Conservation (phyloP, 2,797 vertebrate species). For the Schizothorax lantsangensis region DNA sequence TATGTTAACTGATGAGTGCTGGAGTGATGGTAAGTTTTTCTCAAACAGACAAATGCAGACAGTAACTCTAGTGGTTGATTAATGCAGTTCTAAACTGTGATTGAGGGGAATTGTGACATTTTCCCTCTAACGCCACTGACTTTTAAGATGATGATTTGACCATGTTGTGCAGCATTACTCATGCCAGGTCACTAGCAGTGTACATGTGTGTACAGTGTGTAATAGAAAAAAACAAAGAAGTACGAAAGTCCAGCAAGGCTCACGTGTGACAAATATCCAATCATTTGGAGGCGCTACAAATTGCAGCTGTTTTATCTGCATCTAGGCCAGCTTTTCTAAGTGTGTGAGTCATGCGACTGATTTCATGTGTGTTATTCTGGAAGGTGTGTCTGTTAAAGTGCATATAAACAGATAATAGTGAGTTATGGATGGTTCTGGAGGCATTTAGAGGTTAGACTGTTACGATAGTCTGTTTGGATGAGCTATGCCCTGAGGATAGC, state of each 20-base stretch:
- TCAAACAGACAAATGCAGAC: background rate
- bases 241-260: constrained; percentile 54
- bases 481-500: constrained; percentile 10
- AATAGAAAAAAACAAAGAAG: constrained; percentile 64
- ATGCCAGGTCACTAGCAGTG: constrained; percentile 65
- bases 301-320: constrained; percentile 34
- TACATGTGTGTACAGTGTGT: constrained; percentile 48
- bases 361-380: constrained; percentile 43
- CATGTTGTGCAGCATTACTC: constrained; percentile 46
- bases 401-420: constrained; percentile 23
- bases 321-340: constrained; percentile 30
- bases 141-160: constrained; percentile 23
- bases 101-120: constrained; percentile 42
- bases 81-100: constrained; percentile 33
- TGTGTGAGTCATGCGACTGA: constrained; percentile 16
- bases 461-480: constrained; percentile 11
- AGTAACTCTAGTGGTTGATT: constrained; percentile 18
- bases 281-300: constrained; percentile 18
- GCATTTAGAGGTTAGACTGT: constrained; percentile 24
- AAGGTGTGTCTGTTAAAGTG: constrained; percentile 7
- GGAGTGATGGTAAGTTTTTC: background rate
- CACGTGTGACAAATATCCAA: constrained; percentile 61
- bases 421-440: constrained; percentile 18
- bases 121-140: constrained; percentile 20
- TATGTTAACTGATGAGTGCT: background rate